Evolutionary conservation across 2,888 invertebrate species (phyloP), one percentile per base, ranked within the genome.

Genomic region (Homarus gammarus): DNA sequence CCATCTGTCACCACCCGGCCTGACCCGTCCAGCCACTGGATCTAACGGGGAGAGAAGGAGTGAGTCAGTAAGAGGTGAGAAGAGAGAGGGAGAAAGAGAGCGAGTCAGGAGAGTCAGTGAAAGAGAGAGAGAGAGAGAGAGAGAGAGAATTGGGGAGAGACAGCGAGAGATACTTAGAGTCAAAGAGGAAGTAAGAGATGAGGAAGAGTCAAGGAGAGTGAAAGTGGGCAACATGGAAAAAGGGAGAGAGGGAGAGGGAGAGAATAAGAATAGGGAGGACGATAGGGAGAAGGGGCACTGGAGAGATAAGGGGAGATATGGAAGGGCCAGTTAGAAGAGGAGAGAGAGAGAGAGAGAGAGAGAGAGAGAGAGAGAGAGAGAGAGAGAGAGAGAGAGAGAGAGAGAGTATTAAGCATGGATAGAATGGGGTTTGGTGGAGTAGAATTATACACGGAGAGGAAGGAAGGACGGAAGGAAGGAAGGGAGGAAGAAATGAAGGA

Each of bases 1-100:
- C 97, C 97, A 92, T 96, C 96, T 36, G 96, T 96, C 91, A 98
- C 94, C 38, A 97, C 97, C 33, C 89, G 90, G 6, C 91, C 92
- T 12, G 87, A 51, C 27, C 92, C 89, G 70, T 91, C 92, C 79
- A 92, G 73, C 92, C 92, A 92, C 72, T 91, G 91, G 56, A 92
- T 87, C 92, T 92, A 75, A 8, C 49, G 31, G 49, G n/a, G n/a
- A n/a, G n/a, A n/a, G n/a, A n/a, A n/a, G n/a, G n/a, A n/a, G 49
- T n/a, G 44, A 72, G 56, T n/a, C n/a, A 44, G 79, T 49, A 8
- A 78, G 49, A 78, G 77, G 18, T 22, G 31, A 68, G 33, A 61
- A 64, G 81, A 10, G 31, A 64, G 15, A 64, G 70, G 87, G 77
- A 64, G 86, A 73, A 64, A 64, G 88, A 44, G 73, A 27, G 73